A percentile compares a stretch with the other conserved stretches of the same genome.
These are phyloP conservation scores for Lithophane ornitopus DNA, from an alignment of 2,888 invertebrate species.

Conservation along the genomic window DNA sequence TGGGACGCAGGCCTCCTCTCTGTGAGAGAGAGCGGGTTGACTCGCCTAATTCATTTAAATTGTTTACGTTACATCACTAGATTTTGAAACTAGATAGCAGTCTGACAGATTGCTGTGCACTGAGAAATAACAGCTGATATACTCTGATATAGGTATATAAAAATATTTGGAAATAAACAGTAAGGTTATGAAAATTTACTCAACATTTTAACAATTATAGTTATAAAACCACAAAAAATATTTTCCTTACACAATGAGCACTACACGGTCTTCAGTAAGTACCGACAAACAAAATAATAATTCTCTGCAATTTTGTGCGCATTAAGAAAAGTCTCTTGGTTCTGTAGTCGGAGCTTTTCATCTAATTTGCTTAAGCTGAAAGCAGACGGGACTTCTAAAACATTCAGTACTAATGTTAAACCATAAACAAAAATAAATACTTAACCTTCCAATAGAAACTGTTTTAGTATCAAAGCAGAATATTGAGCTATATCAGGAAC, in stretches of 20 bases:
- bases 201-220: background rate
- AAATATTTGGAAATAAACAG: background rate
- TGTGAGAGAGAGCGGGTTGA: too few relatives aligned
- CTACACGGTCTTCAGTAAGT: conserved; percentile 67
- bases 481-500: background rate
- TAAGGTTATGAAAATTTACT: conserved; percentile 1
- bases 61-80: background rate
- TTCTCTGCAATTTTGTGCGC: background rate
- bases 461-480: background rate
- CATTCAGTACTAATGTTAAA: background rate
- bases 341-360: background rate
- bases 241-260: conserved; percentile 57
- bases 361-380: background rate
- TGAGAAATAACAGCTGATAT: too few relatives aligned
- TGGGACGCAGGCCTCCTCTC: too few relatives aligned
- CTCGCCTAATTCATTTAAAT: background rate
- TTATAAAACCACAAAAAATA: background rate
- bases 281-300: background rate
- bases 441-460: background rate
- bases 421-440: background rate
- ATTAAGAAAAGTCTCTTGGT: background rate
- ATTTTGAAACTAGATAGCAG: background rate
- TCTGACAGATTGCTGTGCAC: too few relatives aligned
- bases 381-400: background rate
- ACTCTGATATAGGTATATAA: too few relatives aligned